A percentile compares a stretch with the other conserved stretches of the same genome.
Evolutionary conservation across 2,113 vertebrate species (phyloP).

Genomic region (Otus sunia): DNA sequence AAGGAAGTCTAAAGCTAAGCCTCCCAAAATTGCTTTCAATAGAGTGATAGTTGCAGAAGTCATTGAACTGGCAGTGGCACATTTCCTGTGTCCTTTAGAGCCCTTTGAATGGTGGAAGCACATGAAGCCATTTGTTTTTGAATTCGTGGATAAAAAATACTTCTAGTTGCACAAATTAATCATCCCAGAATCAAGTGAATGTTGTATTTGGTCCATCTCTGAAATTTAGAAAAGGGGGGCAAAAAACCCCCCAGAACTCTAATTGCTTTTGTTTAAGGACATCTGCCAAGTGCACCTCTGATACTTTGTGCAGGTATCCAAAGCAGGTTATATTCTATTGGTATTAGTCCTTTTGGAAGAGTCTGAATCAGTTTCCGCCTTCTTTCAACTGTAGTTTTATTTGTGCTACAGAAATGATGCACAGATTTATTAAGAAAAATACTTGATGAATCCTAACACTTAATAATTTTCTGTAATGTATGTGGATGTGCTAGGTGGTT

Average conservation of each 20-base stretch:
- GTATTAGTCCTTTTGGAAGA: background rate
- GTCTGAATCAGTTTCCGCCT: background rate
- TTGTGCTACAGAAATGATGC: background rate
- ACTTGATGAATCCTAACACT: background rate
- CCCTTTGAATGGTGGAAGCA: background rate
- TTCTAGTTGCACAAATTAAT: background rate
- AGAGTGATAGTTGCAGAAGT: background rate
- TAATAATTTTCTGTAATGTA: background rate
- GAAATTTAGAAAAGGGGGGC: background rate
- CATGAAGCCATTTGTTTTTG: background rate
- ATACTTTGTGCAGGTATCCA: background rate
- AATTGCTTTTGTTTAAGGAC: background rate
- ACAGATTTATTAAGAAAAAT: background rate
- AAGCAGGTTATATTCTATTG: background rate
- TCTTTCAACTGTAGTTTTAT: background rate
- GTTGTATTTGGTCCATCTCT: background rate
- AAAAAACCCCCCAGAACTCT: background rate
- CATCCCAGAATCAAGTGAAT: background rate
- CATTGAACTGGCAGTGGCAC: background rate
- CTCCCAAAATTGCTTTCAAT: conserved; percentile 4
- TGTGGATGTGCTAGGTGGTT: background rate
- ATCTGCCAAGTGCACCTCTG: background rate
- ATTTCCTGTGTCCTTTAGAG: background rate
- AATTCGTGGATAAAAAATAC: background rate
- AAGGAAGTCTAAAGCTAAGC: background rate